A percentile compares a stretch with the other conserved stretches of the same genome.
These are phyloP conservation scores for Lichenostomus cassidix DNA, from an alignment of 2,113 vertebrate species.

Conservation along the genomic window DNA sequence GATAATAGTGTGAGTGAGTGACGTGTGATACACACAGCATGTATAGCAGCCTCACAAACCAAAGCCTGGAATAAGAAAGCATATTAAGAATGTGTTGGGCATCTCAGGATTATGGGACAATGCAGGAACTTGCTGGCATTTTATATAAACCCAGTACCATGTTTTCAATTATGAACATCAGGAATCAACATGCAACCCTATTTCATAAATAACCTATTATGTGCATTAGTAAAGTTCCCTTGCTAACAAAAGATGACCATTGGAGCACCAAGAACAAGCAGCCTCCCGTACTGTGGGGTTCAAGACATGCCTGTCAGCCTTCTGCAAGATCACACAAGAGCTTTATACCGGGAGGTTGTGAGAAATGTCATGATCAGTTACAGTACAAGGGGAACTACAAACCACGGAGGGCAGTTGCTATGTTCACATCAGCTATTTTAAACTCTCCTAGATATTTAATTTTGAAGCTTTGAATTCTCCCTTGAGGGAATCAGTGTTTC, in stretches of 20 bases:
- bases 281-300: neutral
- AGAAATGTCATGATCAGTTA: neutral
- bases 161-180: neutral
- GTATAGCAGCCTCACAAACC: neutral
- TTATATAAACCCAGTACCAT: neutral
- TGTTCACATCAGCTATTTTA: neutral
- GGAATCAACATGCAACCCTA: neutral
- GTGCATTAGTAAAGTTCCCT: neutral
- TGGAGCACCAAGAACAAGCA: neutral
- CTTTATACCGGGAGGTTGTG: neutral
- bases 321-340: neutral
- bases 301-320: neutral
- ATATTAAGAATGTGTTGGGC: neutral
- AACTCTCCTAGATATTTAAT: neutral
- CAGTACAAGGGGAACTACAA: neutral
- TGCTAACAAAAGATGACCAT: neutral
- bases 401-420: neutral
- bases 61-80: neutral
- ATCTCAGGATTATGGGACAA: neutral
- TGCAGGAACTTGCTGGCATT: neutral
- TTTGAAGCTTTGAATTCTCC: neutral
- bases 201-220: neutral
- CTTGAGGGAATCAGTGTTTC: neutral
- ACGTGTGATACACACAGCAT: accelerated
- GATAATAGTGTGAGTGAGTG: neutral